These are phyloP conservation scores for Sitta carolinensis DNA, from an alignment of 2,797 vertebrate genomes.

Conservation along the genomic window DNA sequence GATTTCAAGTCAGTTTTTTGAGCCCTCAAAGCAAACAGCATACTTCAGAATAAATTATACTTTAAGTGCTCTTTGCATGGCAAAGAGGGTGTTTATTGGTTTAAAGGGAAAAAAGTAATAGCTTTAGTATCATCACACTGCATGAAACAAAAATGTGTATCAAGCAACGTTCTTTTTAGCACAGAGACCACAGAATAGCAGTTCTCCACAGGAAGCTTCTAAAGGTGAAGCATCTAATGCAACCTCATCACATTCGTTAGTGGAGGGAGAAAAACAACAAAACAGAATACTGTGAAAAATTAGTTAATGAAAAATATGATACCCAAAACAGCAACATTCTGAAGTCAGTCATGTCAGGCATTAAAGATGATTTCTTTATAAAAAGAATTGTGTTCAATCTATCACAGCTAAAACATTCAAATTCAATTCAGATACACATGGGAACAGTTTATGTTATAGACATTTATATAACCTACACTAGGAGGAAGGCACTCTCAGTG, in stretches of 20 bases:
- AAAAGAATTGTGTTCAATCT: not conserved
- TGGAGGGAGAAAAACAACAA: not conserved
- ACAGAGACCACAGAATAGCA: not conserved
- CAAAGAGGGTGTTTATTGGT: not conserved
- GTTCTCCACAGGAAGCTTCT: not conserved
- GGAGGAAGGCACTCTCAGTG: not conserved
- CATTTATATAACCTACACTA: not conserved
- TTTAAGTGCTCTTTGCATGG: not conserved
- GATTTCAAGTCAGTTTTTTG: not conserved
- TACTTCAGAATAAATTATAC: not conserved
- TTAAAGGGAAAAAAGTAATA: not conserved
- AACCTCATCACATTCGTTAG: not conserved
- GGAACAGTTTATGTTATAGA: not conserved
- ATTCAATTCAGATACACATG: not conserved
- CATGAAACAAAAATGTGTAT: not conserved
- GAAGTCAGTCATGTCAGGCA: not conserved
- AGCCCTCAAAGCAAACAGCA: not conserved
- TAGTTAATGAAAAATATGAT: not conserved
- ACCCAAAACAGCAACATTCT: not conserved
- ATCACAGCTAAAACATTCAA: not conserved
- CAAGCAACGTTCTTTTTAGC: not conserved
- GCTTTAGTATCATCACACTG: not conserved
- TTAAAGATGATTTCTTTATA: not conserved
- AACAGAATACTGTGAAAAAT: not conserved
- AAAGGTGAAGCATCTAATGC: not conserved